Conservation (phyloP, 2,888 invertebrate genomes). For the Andrena camellia region DNA sequence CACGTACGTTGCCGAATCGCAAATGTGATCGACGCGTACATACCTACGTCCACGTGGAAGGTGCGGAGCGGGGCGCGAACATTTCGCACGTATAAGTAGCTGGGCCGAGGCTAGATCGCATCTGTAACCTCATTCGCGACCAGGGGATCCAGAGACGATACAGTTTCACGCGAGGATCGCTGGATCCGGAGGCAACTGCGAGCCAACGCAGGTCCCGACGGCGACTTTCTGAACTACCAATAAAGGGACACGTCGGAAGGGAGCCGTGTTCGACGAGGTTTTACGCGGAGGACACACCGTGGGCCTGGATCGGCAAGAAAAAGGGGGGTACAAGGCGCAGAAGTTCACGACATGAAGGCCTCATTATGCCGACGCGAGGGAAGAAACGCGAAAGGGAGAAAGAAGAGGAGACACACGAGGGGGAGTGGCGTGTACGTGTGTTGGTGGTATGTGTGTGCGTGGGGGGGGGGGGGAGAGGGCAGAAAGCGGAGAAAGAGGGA, state of each 20-base stretch:
- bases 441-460: not conserved
- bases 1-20: no score
- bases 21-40: no score
- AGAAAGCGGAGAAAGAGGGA: slow-evolving; percentile 12
- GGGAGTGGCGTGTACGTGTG: slow-evolving; percentile 28
- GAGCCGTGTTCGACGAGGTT: slow-evolving; percentile 63
- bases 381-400: slow-evolving; percentile 53
- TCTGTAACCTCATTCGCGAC: not conserved
- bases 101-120: not conserved
- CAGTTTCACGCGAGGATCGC: not conserved
- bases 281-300: slow-evolving; percentile 53
- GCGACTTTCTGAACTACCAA: slow-evolving; percentile 37
- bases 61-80: no score
- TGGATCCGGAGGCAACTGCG: not conserved
- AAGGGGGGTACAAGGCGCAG: slow-evolving; percentile 74
- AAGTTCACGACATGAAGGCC: slow-evolving; percentile 81
- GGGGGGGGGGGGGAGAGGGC: not conserved
- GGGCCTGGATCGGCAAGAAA: slow-evolving; percentile 46
- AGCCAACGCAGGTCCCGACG: not conserved
- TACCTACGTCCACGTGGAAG: no score
- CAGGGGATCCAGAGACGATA: slow-evolving; percentile 5
- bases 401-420: slow-evolving; percentile 27
- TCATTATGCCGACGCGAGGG: slow-evolving; percentile 77
- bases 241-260: slow-evolving; percentile 36
- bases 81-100: not conserved